Percentiles rank a stretch among this genome's conserved stretches.
Evolutionary conservation across 1,140 invertebrate species (phyloP).

Genomic region (Neodiprion fabricii): DNA sequence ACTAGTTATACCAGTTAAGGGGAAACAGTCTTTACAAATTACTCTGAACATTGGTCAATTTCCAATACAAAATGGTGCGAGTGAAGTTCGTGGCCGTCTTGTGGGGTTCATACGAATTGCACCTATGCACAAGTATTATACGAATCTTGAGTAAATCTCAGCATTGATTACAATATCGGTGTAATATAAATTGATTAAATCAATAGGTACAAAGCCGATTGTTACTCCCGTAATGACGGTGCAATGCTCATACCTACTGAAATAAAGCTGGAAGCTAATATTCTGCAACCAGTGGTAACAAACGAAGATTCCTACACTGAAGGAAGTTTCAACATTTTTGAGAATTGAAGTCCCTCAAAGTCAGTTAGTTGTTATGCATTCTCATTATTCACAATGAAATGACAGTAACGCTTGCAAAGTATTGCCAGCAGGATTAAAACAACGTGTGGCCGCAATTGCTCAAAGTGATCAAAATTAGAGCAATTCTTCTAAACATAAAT

Average conservation of each 20-base stretch:
- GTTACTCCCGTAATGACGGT: slow-evolving; percentile 30
- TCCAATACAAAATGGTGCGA: not conserved
- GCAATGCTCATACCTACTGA: slow-evolving; percentile 26
- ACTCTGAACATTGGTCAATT: slow-evolving; percentile 26
- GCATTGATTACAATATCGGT: not conserved
- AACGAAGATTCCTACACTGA: slow-evolving; percentile 22
- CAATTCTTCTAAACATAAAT: too few species aligned
- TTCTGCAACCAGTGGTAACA: slow-evolving; percentile 18
- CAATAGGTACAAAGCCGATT: slow-evolving; percentile 31
- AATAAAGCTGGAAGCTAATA: slow-evolving; percentile 27
- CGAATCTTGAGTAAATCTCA: not conserved
- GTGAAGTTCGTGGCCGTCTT: slow-evolving; percentile 25
- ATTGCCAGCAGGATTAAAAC: too few species aligned
- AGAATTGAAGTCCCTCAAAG: slow-evolving; percentile 22
- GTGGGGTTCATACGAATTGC: slow-evolving; percentile 36
- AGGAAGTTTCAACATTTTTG: slow-evolving; percentile 28
- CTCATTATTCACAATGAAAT: too few species aligned
- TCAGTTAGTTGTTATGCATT: too few species aligned
- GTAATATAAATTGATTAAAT: slow-evolving; percentile 10
- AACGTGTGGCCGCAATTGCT: too few species aligned
- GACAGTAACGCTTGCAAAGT: too few species aligned
- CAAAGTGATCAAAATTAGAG: too few species aligned
- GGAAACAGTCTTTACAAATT: slow-evolving; percentile 24
- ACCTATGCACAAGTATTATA: slow-evolving; percentile 33
- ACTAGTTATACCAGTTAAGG: slow-evolving; percentile 33